Evolutionary conservation across 2,888 invertebrate species (phyloP), one percentile per base, ranked within the genome.

Genomic region (Eudemis profundana): DNA sequence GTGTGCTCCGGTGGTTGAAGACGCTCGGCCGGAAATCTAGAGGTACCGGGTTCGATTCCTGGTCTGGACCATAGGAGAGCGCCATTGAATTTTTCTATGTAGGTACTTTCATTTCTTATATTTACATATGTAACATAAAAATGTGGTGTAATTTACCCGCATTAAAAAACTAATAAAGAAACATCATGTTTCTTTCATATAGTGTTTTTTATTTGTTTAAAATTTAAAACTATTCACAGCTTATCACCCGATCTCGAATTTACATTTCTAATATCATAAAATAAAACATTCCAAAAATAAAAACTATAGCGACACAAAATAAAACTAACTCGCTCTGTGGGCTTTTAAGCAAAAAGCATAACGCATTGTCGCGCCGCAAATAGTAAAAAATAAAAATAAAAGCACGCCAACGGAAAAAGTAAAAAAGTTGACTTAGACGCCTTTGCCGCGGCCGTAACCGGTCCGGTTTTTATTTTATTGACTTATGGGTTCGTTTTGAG

Each of bases 291-390:
- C 53, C 60, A 51, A 61, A 61, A 42, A 27, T 44, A n/a, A 44
- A 56, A 42, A 53, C 51, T 10, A 53, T 33, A 63, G 60, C 42
- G 49, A 62, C 59, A 60, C 61, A 38, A 66, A 68, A 59, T 50
- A 56, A 49, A 54, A 49, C 21, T 7, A 38, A 19, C 61, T 66
- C 51, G 68, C 67, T 50, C 56, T 66, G 65, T 67, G 67, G 68
- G 38, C 62, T 65, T 71, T 70, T 63, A 59, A 67, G 64, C 67
- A 68, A 68, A 67, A 68, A 69, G 61, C 57, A 66, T 59, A 46
- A 46, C 67, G 33, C 64, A 56, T 67, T 64, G 67, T 67, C 62
- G 47, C 38, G 51, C n/a, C 40, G 53, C 65, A 56, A 68, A 70
- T 69, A 67, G 67, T 64, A 64, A 70, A 69, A 17, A 70, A 59